Base-by-base conservation (phyloP, 2,113 vertebrate species). In the Larimichthys crocea region DNA sequence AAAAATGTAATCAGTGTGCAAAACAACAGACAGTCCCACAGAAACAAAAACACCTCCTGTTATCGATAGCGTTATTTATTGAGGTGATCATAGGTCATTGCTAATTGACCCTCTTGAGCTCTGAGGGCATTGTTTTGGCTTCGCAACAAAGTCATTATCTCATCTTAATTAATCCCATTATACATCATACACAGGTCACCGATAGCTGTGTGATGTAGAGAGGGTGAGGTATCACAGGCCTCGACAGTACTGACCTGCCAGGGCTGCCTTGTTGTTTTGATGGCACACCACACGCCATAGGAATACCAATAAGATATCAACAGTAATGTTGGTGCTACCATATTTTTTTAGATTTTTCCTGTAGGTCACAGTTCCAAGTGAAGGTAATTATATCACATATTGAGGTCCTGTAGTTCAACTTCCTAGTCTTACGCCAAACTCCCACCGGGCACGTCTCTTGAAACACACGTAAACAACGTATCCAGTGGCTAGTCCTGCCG, bases 101-200 rank as follows among this genome's bases (percentile, higher is more conserved):
- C 44, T 82, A 79, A 85, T 83, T 85, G 86, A 88, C 89, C 68
- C 65, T 10, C 42, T 63, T 66, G 81, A 76, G 76, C 60, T 66
- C 49, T 24, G 16, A 87, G 86, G 80, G 57, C 79, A 82, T 76
- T 69, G 69, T 81, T 83, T 76, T 82, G 64, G 69, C 84, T 83
- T n/a, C 81, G 80, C 83, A 81, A 81, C 82, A 88, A 73, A 85
- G 78, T 85, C 61, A 88, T 91, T 86, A 90, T 86, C 71, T 80
- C 74, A 29, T 79, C 42, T 73, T 88, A 80, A 91, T 92, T 84
- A 91, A 86, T 86, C 75, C 63, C 74, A 83, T 85, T 83, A 84
- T 22, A 76, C 70, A 35, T 16, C 68, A 69, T 31, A 40, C 77
- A 71, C 62, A 80, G 84, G 80, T 89, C 75, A 88, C 56, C 50